A percentile compares a stretch with the other conserved stretches of the same genome.
phyloP scores from a whole-genome alignment of 2,113 vertebrate genomes.

The Suncus etruscus region DNA sequence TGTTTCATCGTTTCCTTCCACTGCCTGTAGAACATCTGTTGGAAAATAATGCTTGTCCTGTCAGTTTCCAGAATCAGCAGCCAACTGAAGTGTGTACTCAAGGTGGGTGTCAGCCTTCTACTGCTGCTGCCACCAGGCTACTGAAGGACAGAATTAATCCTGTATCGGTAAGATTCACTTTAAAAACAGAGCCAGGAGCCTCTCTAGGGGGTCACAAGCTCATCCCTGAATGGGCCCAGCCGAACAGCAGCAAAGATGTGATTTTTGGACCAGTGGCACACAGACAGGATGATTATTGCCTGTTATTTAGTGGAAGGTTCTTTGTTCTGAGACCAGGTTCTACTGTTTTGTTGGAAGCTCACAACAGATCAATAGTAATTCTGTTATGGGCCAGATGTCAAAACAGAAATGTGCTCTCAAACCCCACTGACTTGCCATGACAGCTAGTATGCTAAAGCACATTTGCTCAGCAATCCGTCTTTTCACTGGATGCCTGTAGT shows the following conservation, averaged over 20 bases:
- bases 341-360: slow-evolving; percentile 79
- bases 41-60: slow-evolving; percentile 49
- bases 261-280: slow-evolving; percentile 58
- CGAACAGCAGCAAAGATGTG: slow-evolving; percentile 51
- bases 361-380: slow-evolving; percentile 82
- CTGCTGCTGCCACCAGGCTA: background rate
- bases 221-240: slow-evolving; percentile 45
- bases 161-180: background rate
- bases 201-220: slow-evolving; percentile 22
- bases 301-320: slow-evolving; percentile 66
- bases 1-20: background rate
- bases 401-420: slow-evolving; percentile 81
- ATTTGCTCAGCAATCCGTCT: slow-evolving; percentile 64
- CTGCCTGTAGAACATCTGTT: slow-evolving; percentile 27
- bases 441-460: slow-evolving; percentile 68
- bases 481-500: slow-evolving; percentile 40
- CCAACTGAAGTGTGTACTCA: background rate
- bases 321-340: slow-evolving; percentile 58
- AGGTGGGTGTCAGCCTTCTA: slow-evolving; percentile 66
- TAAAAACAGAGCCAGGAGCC: background rate
- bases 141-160: background rate
- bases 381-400: slow-evolving; percentile 84
- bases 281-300: slow-evolving; percentile 68
- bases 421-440: slow-evolving; percentile 78
- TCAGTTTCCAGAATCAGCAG: slow-evolving; percentile 62